A percentile compares a stretch with the other conserved stretches of the same genome.
Conservation (phyloP, 53 echinoderm and acorn worm genomes). For the Antedon mediterranea region DNA sequence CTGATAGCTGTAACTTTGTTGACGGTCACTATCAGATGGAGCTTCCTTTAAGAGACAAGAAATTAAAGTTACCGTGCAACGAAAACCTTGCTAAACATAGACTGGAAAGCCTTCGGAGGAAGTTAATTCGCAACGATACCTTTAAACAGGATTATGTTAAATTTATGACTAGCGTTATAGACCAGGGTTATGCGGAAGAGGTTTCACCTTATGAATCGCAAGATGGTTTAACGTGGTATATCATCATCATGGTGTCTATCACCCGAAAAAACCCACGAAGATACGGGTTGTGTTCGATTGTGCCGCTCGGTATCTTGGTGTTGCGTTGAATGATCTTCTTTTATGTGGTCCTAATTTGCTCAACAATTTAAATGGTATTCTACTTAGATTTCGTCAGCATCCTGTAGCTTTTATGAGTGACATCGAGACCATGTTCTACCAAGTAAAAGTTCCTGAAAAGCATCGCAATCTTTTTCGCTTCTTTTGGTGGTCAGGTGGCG, state of each 20-base stretch:
- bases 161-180: conserved; percentile 25
- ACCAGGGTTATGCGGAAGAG: conserved; percentile 35
- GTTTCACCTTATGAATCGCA: conserved; percentile 6
- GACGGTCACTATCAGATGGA: conserved; percentile 32
- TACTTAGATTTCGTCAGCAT: neutral
- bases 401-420: neutral
- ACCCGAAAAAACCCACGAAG: neutral
- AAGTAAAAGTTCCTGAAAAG: neutral
- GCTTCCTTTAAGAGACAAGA: conserved; percentile 23
- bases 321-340: neutral
- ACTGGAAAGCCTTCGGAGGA: conserved; percentile 9
- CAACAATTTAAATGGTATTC: neutral
- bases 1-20: conserved; percentile 6
- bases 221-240: neutral
- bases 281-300: neutral
- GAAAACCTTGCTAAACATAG: conserved; percentile 16
- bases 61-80: conserved; percentile 16
- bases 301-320: neutral
- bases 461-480: neutral
- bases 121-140: conserved; percentile 14
- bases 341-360: neutral
- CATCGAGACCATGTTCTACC: neutral
- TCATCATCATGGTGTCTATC: neutral
- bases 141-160: conserved; percentile 18
- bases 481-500: neutral